Percentiles rank a stretch among this genome's conserved stretches.
These are phyloP conservation scores for Brachyhypopomus gauderio DNA, from an alignment of 2,113 vertebrate genomes.

Conservation along the genomic window DNA sequence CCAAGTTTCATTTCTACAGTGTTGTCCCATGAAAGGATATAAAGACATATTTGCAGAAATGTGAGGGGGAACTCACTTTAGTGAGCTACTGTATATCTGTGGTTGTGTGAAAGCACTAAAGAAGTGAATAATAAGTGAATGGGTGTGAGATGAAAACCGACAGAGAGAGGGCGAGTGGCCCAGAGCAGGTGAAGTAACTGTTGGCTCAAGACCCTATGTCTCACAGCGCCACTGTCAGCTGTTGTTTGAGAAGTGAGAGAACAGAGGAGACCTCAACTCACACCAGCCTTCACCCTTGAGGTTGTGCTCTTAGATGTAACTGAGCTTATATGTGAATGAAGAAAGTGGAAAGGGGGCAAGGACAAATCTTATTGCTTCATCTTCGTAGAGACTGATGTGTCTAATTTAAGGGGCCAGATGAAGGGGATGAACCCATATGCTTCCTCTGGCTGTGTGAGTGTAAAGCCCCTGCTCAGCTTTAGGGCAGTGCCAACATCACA, in stretches of 20 bases:
- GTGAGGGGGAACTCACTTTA: too few relatives aligned
- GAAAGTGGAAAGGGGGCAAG: slow-evolving; percentile 3
- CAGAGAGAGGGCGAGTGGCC: neutral
- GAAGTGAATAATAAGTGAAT: neutral
- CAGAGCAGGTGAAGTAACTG: neutral
- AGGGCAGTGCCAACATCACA: neutral
- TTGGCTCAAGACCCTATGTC: slow-evolving; percentile 20
- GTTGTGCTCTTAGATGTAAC: slow-evolving; percentile 53
- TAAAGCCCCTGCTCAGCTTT: neutral
- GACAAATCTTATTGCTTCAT: slow-evolving; percentile 21
- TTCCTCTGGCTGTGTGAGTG: neutral
- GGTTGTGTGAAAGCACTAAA: neutral
- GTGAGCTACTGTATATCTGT: neutral
- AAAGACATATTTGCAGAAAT: too few relatives aligned
- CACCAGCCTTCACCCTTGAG: slow-evolving; percentile 46
- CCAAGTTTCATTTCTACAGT: too few relatives aligned
- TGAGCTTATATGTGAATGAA: slow-evolving; percentile 42
- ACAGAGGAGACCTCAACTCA: slow-evolving; percentile 66
- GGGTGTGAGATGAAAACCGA: neutral
- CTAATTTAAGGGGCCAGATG: neutral
- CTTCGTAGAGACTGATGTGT: neutral
- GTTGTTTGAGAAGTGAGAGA: slow-evolving; percentile 60
- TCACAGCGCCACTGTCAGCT: slow-evolving; percentile 52
- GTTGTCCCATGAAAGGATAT: too few relatives aligned
- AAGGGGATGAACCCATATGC: neutral